Evolutionary conservation across 2,113 vertebrate genomes (phyloP).

Genomic region (Megaceryle maxima): DNA sequence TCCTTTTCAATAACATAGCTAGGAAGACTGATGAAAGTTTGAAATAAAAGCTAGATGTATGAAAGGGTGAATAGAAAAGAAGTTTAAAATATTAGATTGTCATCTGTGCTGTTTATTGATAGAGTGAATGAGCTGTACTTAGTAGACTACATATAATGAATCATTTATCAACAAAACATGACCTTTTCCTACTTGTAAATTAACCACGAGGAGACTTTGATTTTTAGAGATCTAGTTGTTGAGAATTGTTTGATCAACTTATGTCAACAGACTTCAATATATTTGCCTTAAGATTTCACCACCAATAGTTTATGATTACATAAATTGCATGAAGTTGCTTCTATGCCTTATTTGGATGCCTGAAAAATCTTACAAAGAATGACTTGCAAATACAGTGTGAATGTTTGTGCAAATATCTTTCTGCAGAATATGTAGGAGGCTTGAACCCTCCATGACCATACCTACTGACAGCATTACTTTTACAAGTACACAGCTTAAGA

Average conservation of each 20-base stretch:
- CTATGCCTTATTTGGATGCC: not conserved
- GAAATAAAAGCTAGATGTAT: not conserved
- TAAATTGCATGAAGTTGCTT: not conserved
- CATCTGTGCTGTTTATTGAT: constrained; percentile 17
- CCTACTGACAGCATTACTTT: not conserved
- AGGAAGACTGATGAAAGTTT: not conserved
- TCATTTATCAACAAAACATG: constrained; percentile 20
- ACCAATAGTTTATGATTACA: not conserved
- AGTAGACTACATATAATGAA: not conserved
- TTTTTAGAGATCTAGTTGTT: constrained; percentile 38
- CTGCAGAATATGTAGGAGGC: not conserved
- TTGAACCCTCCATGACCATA: not conserved
- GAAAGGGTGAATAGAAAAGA: not conserved
- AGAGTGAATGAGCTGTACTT: not conserved
- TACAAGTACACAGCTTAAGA: not conserved
- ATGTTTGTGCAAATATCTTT: not conserved
- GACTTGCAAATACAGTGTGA: not conserved
- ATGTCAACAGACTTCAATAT: constrained; percentile 16
- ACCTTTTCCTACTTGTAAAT: constrained; percentile 48
- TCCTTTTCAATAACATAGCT: not conserved
- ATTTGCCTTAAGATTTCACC: constrained; percentile 22
- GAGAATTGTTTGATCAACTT: constrained; percentile 46
- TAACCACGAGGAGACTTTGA: constrained; percentile 12
- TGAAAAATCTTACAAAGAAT: not conserved
- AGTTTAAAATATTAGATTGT: not conserved